Base-by-base conservation (phyloP, 2,113 vertebrate genomes). In the Pygoscelis antarcticus region DNA sequence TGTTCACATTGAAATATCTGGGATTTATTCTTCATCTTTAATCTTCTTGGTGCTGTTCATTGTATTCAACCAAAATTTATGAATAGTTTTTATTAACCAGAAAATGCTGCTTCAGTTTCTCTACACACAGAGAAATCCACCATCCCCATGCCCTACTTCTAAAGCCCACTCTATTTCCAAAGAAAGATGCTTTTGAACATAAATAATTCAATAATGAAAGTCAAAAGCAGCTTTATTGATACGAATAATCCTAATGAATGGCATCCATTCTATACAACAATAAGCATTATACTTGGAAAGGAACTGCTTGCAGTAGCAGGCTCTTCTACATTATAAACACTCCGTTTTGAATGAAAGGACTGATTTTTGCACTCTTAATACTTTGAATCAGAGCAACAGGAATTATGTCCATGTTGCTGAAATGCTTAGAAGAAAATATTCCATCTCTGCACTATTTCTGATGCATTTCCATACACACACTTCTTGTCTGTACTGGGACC, bases 181-280 rank as follows among this genome's bases (percentile, higher is more conserved):
- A 90, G 90, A 96, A 91, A 95, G 81, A 74, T 7, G 22, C 46
- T 83, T 96, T 95, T 82, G 91, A 89, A 91, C 40, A 94, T 92
- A 94, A 94, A 92, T 92, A 90, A 93, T 92, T 95, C 90, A 94
- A 65, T 87, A 95, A 93, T 74, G 89, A 94, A 91, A 58, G 49
- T 93, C 83, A 96, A 95, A 96, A 91, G 66, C 70, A 95, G 78
- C 75, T 95, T 95, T 96, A 92, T 83, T 93, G 75, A 80, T 75
- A 90, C 62, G 84, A 96, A 91, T 91, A 96, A 94, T 77, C 84
- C 85, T 83, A 93, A 83, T 74, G 82, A 97, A 93, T 87, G 68
- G 30, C 66, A 93, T 85, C 75, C 75, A 85, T 94, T 94, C 91
- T 57, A 46, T 29, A 65, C 57, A 89, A 85, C 78, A 93, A 66